Evolutionary conservation across 2,888 invertebrate genomes (phyloP).

Genomic region (Spilarctia lutea): DNA sequence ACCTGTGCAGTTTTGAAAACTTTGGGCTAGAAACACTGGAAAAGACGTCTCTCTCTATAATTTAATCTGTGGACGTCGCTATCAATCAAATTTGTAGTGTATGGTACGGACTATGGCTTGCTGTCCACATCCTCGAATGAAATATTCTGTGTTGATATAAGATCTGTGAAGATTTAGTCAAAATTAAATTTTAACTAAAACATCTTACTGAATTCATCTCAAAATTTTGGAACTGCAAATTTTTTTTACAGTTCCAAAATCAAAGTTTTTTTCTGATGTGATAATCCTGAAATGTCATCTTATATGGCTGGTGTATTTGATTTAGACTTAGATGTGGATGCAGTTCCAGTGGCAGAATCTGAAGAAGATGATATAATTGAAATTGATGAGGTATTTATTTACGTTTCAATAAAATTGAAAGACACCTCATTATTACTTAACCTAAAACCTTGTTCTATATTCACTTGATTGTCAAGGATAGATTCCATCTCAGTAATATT

Average conservation of each 20-base stretch:
- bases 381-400: slow-evolving; percentile 91
- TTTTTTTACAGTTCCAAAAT: slow-evolving; percentile 40
- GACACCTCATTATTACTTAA: slow-evolving; percentile 59
- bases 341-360: slow-evolving; percentile 89
- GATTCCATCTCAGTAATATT: slow-evolving; percentile 50
- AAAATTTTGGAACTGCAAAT: slow-evolving; percentile 4
- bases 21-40: too few relatives aligned
- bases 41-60: too few relatives aligned
- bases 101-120: background rate
- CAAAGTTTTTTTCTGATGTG: slow-evolving; percentile 79
- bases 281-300: slow-evolving; percentile 86
- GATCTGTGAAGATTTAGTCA: slow-evolving; percentile 20
- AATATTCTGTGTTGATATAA: slow-evolving; percentile 22
- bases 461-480: slow-evolving; percentile 75
- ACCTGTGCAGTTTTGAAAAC: too few relatives aligned
- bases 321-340: slow-evolving; percentile 92
- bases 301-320: slow-evolving; percentile 96
- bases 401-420: slow-evolving; percentile 29
- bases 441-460: slow-evolving; percentile 88
- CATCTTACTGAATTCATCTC: slow-evolving; percentile 17
- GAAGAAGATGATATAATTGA: slow-evolving; percentile 97
- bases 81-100: slow-evolving; percentile 1
- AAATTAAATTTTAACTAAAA: background rate
- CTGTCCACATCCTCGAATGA: slow-evolving; percentile 25
- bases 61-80: background rate